Evolutionary conservation across 1,140 invertebrate genomes (phyloP).

Genomic region (Aradophagus sp.): DNA sequence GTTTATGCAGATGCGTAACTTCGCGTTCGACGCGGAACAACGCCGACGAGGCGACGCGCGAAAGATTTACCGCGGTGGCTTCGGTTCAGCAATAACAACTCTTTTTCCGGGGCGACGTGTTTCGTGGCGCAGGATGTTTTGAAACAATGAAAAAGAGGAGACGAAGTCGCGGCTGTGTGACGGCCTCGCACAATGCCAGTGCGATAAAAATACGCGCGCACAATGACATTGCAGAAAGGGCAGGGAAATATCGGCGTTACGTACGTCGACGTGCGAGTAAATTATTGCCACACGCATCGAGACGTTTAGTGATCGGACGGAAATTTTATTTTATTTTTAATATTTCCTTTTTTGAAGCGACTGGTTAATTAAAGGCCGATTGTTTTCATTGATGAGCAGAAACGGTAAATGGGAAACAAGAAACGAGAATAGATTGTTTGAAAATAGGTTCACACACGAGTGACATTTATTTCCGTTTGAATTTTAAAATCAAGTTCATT

Average conservation of each 20-base stretch:
- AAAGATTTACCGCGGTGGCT: constrained; percentile 49
- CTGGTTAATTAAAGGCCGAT: too few relatives aligned
- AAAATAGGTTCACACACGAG: too few relatives aligned
- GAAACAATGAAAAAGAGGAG: constrained; percentile 54
- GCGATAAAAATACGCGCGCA: constrained; percentile 41
- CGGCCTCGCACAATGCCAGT: constrained; percentile 37
- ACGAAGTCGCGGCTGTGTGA: constrained; percentile 21
- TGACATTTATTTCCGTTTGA: too few relatives aligned
- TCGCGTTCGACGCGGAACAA: constrained; percentile 33
- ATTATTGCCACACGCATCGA: constrained; percentile 11
- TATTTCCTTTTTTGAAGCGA: too few relatives aligned
- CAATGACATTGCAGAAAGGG: constrained; percentile 28
- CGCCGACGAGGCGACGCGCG: constrained; percentile 35
- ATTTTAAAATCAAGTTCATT: too few relatives aligned
- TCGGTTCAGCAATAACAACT: constrained; percentile 62
- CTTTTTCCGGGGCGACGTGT: constrained; percentile 54
- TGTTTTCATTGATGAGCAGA: too few relatives aligned
- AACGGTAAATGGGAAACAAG: too few relatives aligned
- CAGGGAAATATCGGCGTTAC: constrained; percentile 11
- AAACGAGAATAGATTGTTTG: too few relatives aligned
- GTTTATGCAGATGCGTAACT: constrained; percentile 48
- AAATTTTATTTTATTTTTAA: too few relatives aligned
- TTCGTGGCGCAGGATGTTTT: constrained; percentile 55
- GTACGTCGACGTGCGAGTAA: constrained; percentile 9
- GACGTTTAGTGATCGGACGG: too few relatives aligned